Percentiles rank a stretch among this genome's conserved stretches.
phyloP scores from a whole-genome alignment of 1,140 invertebrate genomes.

The Nephila pilipes region DNA sequence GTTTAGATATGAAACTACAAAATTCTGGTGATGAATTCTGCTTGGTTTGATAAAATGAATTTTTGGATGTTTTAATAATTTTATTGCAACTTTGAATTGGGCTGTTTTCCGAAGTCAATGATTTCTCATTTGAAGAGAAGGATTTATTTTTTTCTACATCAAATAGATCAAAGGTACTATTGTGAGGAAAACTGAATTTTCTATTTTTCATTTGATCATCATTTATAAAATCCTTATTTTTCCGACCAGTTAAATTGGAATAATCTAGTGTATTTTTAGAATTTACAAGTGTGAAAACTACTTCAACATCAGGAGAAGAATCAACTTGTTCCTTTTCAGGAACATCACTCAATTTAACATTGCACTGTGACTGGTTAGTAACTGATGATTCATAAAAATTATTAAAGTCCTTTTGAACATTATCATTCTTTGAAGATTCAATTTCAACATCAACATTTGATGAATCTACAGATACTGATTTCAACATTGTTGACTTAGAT shows the following conservation, averaged over 20 bases:
- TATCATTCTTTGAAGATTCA: not conserved
- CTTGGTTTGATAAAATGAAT: not conserved
- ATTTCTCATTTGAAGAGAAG: not conserved
- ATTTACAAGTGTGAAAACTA: not conserved
- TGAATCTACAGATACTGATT: not conserved
- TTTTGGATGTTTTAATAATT: not conserved
- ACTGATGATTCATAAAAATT: not conserved
- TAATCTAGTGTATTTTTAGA: not conserved
- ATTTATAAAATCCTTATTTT: not conserved
- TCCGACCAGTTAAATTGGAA: not conserved
- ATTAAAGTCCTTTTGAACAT: not conserved
- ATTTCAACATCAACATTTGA: not conserved
- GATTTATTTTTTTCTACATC: not conserved
- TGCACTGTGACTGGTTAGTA: not conserved
- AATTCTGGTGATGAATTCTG: not conserved
- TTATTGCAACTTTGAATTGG: not conserved
- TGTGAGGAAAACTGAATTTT: not conserved
- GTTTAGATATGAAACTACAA: not conserved
- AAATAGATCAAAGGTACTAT: not conserved
- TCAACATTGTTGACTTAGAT: too few species aligned
- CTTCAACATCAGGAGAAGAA: not conserved
- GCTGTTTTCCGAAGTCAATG: not conserved
- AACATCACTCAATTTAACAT: not conserved
- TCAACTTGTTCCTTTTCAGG: not conserved
- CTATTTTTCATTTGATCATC: not conserved